A percentile compares a stretch with the other conserved stretches of the same genome.
Conservation (phyloP, 1,140 invertebrate genomes). For the Theocolax elegans region DNA sequence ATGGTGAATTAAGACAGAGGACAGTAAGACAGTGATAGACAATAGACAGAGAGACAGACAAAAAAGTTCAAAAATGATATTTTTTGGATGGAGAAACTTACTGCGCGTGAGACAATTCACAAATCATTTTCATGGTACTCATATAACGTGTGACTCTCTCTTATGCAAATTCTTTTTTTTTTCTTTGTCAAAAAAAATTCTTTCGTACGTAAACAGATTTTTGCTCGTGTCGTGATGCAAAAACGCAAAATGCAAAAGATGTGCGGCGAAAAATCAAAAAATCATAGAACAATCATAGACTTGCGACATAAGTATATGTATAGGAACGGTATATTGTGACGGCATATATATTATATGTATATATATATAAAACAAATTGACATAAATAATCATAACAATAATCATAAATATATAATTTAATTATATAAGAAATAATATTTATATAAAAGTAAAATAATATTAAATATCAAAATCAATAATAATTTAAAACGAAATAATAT, state of each 20-base stretch:
- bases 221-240: conserved; percentile 51
- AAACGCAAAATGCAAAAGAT: conserved; percentile 63
- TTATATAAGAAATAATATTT: conserved; percentile 37
- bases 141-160: too few relatives aligned
- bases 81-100: conserved; percentile 68
- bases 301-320: conserved; percentile 42
- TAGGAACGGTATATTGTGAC: conserved; percentile 44
- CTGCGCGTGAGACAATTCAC: conserved; percentile 53
- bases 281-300: conserved; percentile 45
- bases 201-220: conserved; percentile 27
- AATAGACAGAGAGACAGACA: conserved; percentile 37
- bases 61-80: conserved; percentile 62
- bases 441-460: too few relatives aligned
- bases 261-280: conserved; percentile 62
- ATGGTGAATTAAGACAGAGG: conserved; percentile 52
- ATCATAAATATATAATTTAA: conserved; percentile 33
- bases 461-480: too few relatives aligned
- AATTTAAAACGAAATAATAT: too few relatives aligned
- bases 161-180: conserved; percentile 28
- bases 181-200: conserved; percentile 40
- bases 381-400: conserved; percentile 40
- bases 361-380: conserved; percentile 42
- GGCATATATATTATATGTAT: conserved; percentile 32
- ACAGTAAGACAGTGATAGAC: conserved; percentile 35
- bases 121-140: conserved; percentile 28